Evolutionary conservation across 1,140 invertebrate genomes (phyloP), one percentile per base, ranked within the genome.

Genomic region (Polyergus mexicanus): DNA sequence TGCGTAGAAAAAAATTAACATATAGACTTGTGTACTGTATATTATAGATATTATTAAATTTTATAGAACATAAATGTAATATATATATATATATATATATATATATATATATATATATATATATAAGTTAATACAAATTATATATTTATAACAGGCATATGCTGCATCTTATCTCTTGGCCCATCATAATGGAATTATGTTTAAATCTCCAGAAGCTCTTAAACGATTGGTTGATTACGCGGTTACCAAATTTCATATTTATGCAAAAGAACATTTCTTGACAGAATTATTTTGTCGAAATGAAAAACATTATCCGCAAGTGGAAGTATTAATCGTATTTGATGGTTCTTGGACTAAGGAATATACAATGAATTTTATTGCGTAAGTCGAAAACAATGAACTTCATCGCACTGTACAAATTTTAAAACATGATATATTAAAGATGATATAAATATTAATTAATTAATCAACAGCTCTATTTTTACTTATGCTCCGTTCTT

Each of bases 311-410:
- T 91, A 94, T 63, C 93, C 94, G 3, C 91, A 90, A 5, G 89
- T 96, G 66, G 95, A 96, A 86, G 87, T 95, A 32, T 86, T 96
- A 1, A 91, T 96, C 2, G 94, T 94, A 1, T 96, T 96, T 4
- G 96, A 96, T 78, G 94, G 95, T 13, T 88, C 95, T 10, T 96
- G 96, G 96, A 94, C 94, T 22, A 91, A 92, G 41, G 95, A 96
- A 84, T 95, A 96, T 71, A 95, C 95, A 0, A 93, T 94, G 84
- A 93, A 96, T 86, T 95, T 96, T 88, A 91, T 96, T 66, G 95
- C 95, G 96, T 96, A 90, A 95, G 96, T 95, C 87, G 68, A 32
- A 60, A 16, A 16, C 5, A 32, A 65, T 62, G 10, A 35, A 51
- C 5, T 41, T 11, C 6, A 8, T 38, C 10, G 56, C 7, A 25